These are phyloP conservation scores for Tiliqua scincoides DNA, from an alignment of 2,113 vertebrate species.

Conservation along the genomic window DNA sequence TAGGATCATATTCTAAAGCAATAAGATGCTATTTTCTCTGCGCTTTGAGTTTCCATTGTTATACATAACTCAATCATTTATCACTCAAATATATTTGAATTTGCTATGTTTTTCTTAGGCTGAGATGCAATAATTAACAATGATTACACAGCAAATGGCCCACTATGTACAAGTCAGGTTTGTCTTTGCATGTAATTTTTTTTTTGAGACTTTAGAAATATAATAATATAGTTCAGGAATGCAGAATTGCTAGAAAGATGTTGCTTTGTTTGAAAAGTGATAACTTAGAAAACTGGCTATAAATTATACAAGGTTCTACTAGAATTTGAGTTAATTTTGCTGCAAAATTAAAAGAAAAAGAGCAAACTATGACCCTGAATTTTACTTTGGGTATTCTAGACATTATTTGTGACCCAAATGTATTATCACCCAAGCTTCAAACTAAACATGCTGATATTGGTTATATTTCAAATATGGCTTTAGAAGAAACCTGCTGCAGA, in stretches of 20 bases:
- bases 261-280: slow-evolving; percentile 8
- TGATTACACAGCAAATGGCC: background rate
- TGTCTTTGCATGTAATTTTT: background rate
- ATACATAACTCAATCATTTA: background rate
- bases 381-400: rapidly evolving
- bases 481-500: background rate
- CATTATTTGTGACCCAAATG: slow-evolving; percentile 22
- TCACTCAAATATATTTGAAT: background rate
- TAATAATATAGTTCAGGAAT: background rate
- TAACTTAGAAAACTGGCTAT: background rate
- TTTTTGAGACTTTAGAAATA: slow-evolving; percentile 35
- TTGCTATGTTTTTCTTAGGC: background rate
- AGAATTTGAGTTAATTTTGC: background rate
- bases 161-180: background rate
- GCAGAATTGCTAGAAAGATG: background rate
- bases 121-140: background rate
- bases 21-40: background rate
- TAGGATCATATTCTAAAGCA: background rate
- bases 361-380: background rate
- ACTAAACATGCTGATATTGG: background rate
- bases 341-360: slow-evolving; percentile 11
- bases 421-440: background rate
- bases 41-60: background rate
- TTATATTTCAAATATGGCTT: background rate
- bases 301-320: slow-evolving; percentile 11